Conservation (phyloP, 2,888 invertebrate genomes). For the Mongoloraphidia duomilia region DNA sequence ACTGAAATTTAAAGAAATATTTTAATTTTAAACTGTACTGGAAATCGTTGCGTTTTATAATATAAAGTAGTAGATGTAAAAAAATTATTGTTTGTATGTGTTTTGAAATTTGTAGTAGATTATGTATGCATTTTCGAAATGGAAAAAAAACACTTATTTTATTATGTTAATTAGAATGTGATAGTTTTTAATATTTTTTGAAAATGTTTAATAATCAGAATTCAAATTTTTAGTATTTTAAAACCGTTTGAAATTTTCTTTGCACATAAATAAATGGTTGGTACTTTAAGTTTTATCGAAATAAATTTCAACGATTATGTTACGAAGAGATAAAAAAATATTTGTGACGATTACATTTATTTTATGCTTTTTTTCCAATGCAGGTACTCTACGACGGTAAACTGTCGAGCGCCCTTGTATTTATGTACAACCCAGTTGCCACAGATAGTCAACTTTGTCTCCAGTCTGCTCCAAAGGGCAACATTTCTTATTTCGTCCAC, state of each 20-base stretch:
- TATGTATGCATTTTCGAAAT: no score
- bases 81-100: no score
- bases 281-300: neutral
- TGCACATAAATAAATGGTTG: neutral
- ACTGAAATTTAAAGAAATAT: no score
- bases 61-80: no score
- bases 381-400: conserved; percentile 98
- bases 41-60: no score
- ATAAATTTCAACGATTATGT: neutral
- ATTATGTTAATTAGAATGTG: neutral
- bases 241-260: neutral
- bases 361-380: conserved; percentile 13
- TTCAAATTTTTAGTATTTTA: neutral
- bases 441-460: conserved; percentile 98
- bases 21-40: no score
- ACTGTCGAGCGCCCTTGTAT: conserved; percentile 90
- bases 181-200: neutral
- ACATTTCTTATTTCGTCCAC: conserved; percentile 95
- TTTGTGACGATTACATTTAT: neutral
- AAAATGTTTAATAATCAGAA: neutral
- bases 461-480: conserved; percentile 96
- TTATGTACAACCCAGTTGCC: conserved; percentile 99
- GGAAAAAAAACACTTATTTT: no score
- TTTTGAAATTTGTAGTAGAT: no score
- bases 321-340: neutral